Conservation (phyloP, 2,113 vertebrate genomes). For the Tricholaema leucomelas region DNA sequence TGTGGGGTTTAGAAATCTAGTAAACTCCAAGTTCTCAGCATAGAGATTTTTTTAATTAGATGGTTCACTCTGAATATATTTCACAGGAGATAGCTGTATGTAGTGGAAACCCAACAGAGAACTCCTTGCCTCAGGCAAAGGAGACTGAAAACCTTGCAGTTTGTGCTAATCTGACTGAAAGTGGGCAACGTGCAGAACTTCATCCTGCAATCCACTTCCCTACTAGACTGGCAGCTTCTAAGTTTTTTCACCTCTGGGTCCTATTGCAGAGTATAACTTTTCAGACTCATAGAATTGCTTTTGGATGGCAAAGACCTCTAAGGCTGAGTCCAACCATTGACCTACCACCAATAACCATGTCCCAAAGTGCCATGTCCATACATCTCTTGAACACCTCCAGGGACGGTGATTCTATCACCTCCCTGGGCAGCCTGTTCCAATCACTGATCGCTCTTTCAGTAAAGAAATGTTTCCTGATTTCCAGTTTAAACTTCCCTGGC, state of each 20-base stretch:
- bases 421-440: no score
- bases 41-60: background rate
- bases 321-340: no score
- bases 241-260: background rate
- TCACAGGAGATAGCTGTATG: background rate
- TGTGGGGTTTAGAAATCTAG: background rate
- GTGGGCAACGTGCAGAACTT: background rate
- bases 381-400: no score
- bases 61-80: background rate
- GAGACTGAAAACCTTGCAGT: background rate
- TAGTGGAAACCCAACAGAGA: background rate
- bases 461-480: no score
- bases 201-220: background rate
- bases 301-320: no score
- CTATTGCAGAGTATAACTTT: background rate
- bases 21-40: background rate
- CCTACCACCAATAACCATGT: no score
- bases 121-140: background rate
- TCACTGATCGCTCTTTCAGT: no score
- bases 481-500: no score
- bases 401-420: no score
- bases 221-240: background rate
- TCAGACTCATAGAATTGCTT: background rate
- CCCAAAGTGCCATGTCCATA: no score
- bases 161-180: background rate